Base-by-base conservation (phyloP, 2,888 invertebrate genomes). In the Belgica antarctica region DNA sequence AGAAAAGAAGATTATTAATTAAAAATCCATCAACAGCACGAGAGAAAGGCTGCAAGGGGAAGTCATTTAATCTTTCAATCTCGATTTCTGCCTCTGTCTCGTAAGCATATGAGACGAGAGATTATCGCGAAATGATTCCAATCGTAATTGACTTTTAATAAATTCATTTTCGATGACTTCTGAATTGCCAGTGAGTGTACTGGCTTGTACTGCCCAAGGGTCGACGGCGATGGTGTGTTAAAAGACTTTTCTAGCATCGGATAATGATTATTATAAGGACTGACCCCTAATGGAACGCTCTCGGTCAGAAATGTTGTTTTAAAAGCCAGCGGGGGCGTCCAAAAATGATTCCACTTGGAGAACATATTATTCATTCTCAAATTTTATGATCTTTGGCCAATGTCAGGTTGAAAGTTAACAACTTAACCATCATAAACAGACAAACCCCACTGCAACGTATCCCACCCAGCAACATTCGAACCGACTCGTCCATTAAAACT, bases 91-190 rank as follows among this genome's bases (percentile, higher is more conserved):
- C n/a, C n/a, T n/a, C n/a, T n/a, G n/a, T 31, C 31, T 31, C 31
- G 31, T 41, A 17, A 7, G 52, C 34, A 7, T 22, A 22, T 17
- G 52, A 17, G 19, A 5, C 52, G 22, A 52, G 19, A 22, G 52
- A 59, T 59, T 59, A 59, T 59, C 59, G 59, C 59, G 27, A 27
- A 59, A 59, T 59, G 59, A 59, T 59, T 59, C 59, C 25, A n/a
- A n/a, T 27, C 59, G 25, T 27, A 59, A 59, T 59, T 59, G 59
- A 27, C 7, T 59, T 59, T 59, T 59, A 59, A 59, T 59, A 59
- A 59, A 59, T 59, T 59, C 27, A 25, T 59, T 59, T 59, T 59
- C 59, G 27, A 59, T 59, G 25, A 59, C 27, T n/a, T n/a, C n/a
- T n/a, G n/a, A n/a, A n/a, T n/a, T n/a, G n/a, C n/a, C n/a, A n/a